These are phyloP conservation scores for Armadillidium nasatum DNA, from an alignment of 1,140 invertebrate species.

Conservation along the genomic window DNA sequence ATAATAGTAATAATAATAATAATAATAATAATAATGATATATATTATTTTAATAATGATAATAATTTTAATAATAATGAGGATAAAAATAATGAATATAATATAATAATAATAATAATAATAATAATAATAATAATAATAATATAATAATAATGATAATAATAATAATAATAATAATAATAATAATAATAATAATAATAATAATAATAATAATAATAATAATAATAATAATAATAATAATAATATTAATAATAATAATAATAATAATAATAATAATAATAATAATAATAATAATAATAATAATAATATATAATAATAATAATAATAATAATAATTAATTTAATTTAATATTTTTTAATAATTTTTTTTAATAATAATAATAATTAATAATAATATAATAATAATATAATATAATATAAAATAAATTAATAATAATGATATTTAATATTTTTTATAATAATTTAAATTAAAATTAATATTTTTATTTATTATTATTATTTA, in stretches of 20 bases:
- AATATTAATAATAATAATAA: constrained; percentile 4
- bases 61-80: no score
- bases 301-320: constrained; percentile 21
- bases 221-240: constrained; percentile 19
- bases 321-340: constrained; percentile 17
- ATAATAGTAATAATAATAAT: no score
- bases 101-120: neutral
- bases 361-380: neutral
- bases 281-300: constrained; percentile 22
- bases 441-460: no score
- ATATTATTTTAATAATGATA: no score
- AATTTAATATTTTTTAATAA: no score
- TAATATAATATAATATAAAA: no score
- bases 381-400: no score
- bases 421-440: no score
- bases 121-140: constrained; percentile 20
- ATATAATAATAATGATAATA: constrained; percentile 13
- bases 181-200: constrained; percentile 22
- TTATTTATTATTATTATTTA: no score
- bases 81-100: no score
- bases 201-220: constrained; percentile 14
- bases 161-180: constrained; percentile 16
- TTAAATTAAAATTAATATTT: no score
- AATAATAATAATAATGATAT: no score
- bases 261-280: constrained; percentile 16